Evolutionary conservation across 1,140 invertebrate genomes (phyloP).

Genomic region (Matsumurasca onukii): DNA sequence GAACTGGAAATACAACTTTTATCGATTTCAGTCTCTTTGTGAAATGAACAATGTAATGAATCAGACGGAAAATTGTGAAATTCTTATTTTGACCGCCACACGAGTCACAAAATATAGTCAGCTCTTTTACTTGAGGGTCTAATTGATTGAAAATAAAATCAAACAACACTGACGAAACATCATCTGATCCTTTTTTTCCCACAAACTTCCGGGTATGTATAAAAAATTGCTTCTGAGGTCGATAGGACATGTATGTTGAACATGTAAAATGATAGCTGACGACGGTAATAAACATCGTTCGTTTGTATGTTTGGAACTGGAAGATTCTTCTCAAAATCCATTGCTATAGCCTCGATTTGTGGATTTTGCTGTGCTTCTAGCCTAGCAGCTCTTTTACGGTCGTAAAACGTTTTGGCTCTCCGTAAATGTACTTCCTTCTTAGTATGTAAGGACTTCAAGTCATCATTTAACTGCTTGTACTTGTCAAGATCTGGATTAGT

Average conservation of each 20-base stretch:
- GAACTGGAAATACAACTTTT: conserved; percentile 36
- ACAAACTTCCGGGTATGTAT: conserved; percentile 33
- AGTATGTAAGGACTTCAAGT: background rate
- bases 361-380: conserved; percentile 18
- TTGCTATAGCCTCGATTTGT: conserved; percentile 1
- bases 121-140: conserved; percentile 23
- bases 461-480: background rate
- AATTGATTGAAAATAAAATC: conserved; percentile 35
- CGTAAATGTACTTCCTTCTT: background rate
- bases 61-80: conserved; percentile 31
- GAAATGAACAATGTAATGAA: conserved; percentile 37
- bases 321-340: conserved; percentile 17
- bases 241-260: conserved; percentile 14
- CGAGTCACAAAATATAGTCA: conserved; percentile 39
- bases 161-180: conserved; percentile 35
- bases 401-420: conserved; percentile 24
- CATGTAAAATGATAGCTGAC: conserved; percentile 18
- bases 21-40: conserved; percentile 32
- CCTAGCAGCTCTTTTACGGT: background rate
- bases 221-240: background rate
- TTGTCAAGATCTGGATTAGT: background rate
- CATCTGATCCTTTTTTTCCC: conserved; percentile 35
- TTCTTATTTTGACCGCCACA: conserved; percentile 38
- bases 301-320: conserved; percentile 6
- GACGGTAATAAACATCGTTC: conserved; percentile 13